These are phyloP conservation scores for Epinephelus malabaricus DNA, from an alignment of 2,797 vertebrate genomes.

Conservation along the genomic window DNA sequence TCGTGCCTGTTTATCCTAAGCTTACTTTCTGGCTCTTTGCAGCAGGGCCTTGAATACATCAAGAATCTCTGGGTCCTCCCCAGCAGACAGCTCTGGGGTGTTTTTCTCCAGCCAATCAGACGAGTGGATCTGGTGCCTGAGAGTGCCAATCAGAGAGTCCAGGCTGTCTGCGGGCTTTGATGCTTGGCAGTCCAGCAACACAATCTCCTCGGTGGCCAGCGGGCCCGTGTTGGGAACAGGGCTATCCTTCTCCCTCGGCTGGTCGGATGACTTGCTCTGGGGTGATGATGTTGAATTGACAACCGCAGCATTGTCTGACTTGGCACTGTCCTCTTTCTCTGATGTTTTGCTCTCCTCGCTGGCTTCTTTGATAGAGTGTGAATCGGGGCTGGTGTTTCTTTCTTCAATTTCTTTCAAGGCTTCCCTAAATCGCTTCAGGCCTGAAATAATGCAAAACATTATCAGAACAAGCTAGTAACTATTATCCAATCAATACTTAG, in stretches of 20 bases:
- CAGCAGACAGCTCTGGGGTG: constrained; percentile 84
- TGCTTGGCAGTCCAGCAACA: constrained; percentile 80
- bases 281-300: constrained; percentile 70
- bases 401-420: constrained; percentile 84
- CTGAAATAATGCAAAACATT: constrained; percentile 79
- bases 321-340: constrained; percentile 55
- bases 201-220: constrained; percentile 74
- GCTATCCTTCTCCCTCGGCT: constrained; percentile 60
- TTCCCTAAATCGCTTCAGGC: constrained; percentile 89
- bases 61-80: constrained; percentile 86
- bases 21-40: constrained; percentile 84
- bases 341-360: constrained; percentile 50
- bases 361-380: constrained; percentile 42
- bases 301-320: constrained; percentile 65
- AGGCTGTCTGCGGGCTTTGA: constrained; percentile 75
- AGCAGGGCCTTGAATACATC: constrained; percentile 87
- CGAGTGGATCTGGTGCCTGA: constrained; percentile 90
- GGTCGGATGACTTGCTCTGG: constrained; percentile 71
- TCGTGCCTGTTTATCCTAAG: constrained; percentile 35
- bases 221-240: constrained; percentile 66
- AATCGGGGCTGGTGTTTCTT: constrained; percentile 45
- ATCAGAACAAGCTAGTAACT: constrained; percentile 20
- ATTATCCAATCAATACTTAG: constrained; percentile 33
- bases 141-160: constrained; percentile 89
- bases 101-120: constrained; percentile 92